phyloP scores from a whole-genome alignment of 2,797 vertebrate species.

The Enteromius viviparus region DNA sequence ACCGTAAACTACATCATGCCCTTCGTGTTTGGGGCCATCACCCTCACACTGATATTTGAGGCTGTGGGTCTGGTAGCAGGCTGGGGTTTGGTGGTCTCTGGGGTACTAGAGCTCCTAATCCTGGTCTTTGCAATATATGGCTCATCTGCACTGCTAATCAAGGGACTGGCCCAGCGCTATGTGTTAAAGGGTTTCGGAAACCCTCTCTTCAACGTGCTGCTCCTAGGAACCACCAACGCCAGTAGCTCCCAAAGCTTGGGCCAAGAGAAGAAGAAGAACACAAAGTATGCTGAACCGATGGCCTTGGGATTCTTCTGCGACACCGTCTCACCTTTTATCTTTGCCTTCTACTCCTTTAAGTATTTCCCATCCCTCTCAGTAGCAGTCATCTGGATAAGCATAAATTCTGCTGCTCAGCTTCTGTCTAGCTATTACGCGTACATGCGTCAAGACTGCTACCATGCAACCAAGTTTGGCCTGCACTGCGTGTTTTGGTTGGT shows the following conservation, averaged over 20 bases:
- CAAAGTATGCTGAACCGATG: conserved; percentile 90
- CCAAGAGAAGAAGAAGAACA: conserved; percentile 90
- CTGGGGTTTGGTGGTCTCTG: conserved; percentile 84
- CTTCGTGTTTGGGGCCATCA: conserved; percentile 87
- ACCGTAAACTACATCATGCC: conserved; percentile 92
- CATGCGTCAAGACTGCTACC: conserved; percentile 83
- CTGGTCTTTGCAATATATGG: conserved; percentile 84
- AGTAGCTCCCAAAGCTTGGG: conserved; percentile 73
- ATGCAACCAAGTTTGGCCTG: conserved; percentile 84
- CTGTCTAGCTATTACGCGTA: conserved; percentile 86
- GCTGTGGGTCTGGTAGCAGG: conserved; percentile 75
- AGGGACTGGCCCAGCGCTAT: conserved; percentile 85
- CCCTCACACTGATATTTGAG: conserved; percentile 83
- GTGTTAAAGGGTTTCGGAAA: conserved; percentile 87
- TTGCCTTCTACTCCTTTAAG: conserved; percentile 86
- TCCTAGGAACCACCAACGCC: conserved; percentile 81
- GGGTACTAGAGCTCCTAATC: conserved; percentile 81
- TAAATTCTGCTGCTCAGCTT: conserved; percentile 81
- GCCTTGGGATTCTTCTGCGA: conserved; percentile 87
- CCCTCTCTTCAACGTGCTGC: conserved; percentile 87
- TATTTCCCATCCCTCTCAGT: conserved; percentile 79
- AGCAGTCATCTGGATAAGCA: conserved; percentile 83
- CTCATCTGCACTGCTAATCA: conserved; percentile 81
- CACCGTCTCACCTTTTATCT: conserved; percentile 81
- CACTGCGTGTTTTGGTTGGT: conserved; percentile 86